Base-by-base conservation (phyloP, 2,797 vertebrate genomes). In the Scomberomorus guttatus region DNA sequence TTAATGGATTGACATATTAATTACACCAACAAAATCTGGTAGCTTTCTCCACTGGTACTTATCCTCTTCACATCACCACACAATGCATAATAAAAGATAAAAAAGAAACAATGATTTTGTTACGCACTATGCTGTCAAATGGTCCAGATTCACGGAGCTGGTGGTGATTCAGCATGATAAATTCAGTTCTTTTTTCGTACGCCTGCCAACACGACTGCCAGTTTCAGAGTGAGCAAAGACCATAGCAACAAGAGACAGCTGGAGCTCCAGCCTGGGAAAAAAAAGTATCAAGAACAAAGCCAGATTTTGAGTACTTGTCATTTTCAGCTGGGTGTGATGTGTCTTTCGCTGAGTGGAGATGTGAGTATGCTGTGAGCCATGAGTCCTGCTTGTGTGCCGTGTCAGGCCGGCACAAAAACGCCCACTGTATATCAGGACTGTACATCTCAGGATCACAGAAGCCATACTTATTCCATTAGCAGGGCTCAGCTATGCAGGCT, bases 231-330 rank as follows among this genome's bases (percentile, higher is more conserved):
- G 74, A 84, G 63, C 79, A 73, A 82, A 73, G 68, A 83, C 77
- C 81, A 83, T 77, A 82, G 83, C 83, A 88, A 87, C 86, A 85
- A 80, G 61, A 83, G 82, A 84, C 86, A 91, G 87, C 84, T 86
- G 84, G 83, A 79, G 68, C 79, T 80, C 80, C 74, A 81, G 70
- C 51, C 55, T 27, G 73, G 62, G 76, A 70, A 72, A 62, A 32
- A 46, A 75, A 66, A 79, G 59, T n/a, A 60, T 46, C n/a, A 13
- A 82, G 77, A 85, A 82, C 69, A 87, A 89, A 91, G 87, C 61
- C 82, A 76, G 81, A 77, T 87, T 86, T 72, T 69, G 69, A 87
- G 76, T 72, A 67, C 73, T 82, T 82, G 89, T 88, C 85, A 84
- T 83, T 87, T 90, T 89, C 78, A 82, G 87, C 77, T 84, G 76